A percentile compares a stretch with the other conserved stretches of the same genome.
phyloP scores from a whole-genome alignment of 1,140 invertebrate species.

The Maconellicoccus hirsutus region DNA sequence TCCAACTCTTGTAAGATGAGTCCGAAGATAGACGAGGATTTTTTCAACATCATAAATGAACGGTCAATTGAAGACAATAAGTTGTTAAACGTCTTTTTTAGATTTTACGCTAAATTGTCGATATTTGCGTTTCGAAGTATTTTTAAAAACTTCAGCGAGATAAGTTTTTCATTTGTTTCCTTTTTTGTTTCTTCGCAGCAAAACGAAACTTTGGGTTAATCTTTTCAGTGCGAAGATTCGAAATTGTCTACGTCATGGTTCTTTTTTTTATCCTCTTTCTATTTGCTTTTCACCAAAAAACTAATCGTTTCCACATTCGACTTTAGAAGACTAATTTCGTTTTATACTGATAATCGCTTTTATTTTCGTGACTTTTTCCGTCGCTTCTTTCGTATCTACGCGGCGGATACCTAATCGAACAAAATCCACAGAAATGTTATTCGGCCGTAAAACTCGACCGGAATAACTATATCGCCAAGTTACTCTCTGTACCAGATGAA shows the following conservation, averaged over 20 bases:
- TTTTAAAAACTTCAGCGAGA: no score
- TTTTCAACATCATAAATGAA: no score
- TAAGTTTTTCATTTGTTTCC: no score
- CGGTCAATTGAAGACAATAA: no score
- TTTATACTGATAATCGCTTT: constrained; percentile 5
- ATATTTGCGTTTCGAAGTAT: no score
- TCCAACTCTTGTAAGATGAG: no score
- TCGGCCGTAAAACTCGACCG: not conserved
- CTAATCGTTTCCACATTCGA: constrained; percentile 8
- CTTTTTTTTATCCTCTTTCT: not conserved
- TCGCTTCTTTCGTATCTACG: not conserved
- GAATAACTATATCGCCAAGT: not conserved
- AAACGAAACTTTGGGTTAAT: not conserved
- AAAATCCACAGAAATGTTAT: not conserved
- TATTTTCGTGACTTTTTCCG: constrained; percentile 2
- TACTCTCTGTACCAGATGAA: no score
- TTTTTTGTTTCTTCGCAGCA: no score
- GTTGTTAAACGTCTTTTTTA: no score
- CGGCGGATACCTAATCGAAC: not conserved
- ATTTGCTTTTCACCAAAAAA: not conserved
- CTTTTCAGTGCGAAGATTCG: not conserved
- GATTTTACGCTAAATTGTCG: no score
- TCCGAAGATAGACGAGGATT: no score
- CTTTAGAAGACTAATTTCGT: constrained; percentile 4
- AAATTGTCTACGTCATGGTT: not conserved